phyloP scores from a whole-genome alignment of 2,797 vertebrate species.

The Syngnathus rostellatus region DNA sequence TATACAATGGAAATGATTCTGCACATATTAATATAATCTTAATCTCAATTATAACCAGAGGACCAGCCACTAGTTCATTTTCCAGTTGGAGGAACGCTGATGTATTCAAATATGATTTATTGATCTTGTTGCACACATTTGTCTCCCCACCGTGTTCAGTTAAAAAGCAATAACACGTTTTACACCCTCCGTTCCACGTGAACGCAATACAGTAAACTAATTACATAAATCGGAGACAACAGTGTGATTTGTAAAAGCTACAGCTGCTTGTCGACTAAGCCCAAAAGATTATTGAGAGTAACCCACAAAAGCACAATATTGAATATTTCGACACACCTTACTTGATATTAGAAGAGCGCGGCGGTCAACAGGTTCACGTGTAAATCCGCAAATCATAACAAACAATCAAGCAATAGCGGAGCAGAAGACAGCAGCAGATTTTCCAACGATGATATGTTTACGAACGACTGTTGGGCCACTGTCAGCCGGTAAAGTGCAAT shows the following conservation, averaged over 20 bases:
- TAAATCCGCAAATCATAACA: background rate
- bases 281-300: constrained; percentile 34
- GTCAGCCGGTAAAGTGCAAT: background rate
- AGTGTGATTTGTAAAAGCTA: constrained; percentile 48
- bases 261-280: constrained; percentile 16
- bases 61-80: constrained; percentile 46
- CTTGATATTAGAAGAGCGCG: background rate
- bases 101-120: constrained; percentile 68
- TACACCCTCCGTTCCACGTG: constrained; percentile 53
- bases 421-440: background rate
- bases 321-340: constrained; percentile 44
- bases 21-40: constrained; percentile 16
- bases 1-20: background rate
- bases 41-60: constrained; percentile 29
- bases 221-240: constrained; percentile 56
- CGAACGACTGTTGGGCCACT: background rate
- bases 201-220: constrained; percentile 66
- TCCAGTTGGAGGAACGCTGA: constrained; percentile 60
- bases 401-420: background rate
- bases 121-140: constrained; percentile 62
- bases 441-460: background rate
- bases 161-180: constrained; percentile 67
- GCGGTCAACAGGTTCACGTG: background rate
- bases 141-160: constrained; percentile 66
- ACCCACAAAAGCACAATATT: constrained; percentile 24